Evolutionary conservation across 2,797 vertebrate genomes (phyloP), one percentile per base, ranked within the genome.

Genomic region (Melanotaenia pygmaea): DNA sequence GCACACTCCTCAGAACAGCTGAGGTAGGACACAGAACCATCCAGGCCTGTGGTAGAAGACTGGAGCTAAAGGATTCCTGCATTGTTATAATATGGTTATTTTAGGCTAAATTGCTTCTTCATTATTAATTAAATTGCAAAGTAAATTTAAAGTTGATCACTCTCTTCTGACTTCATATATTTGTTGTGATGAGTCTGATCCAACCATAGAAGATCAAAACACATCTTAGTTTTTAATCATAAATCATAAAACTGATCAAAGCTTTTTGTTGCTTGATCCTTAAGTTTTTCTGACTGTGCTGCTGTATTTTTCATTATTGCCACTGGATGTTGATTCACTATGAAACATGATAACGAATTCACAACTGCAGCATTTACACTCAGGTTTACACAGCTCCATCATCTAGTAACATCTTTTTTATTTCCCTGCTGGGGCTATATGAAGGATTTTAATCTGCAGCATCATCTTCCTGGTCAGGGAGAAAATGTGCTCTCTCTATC

Each of bases 341-440:
- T 64, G 32, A 56, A 65, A 65, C 53, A 32, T 57, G 45, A 77
- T 45, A 51, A 64, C 66, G 1, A 74, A 64, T 64, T 56, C 20
- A 54, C 67, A 71, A 51, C 61, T 81, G 71, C 53, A 70, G 68
- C 60, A 40, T 74, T 77, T 73, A 58, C 70, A 69, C 68, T 51
- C 59, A 26, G 5, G 13, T 5, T 28, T 6, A 28, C 59, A 45
- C 59, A 63, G 70, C 40, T 35, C 28, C 67, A 80, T 83, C 74
- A 67, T 83, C 80, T 77, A 64, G 76, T 80, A 65, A 66, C 65
- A 77, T 84, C 74, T 77, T 16, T 7, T 61, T 20, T 28, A 1
- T 69, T 70, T 63, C 30, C 47, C 60, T 14, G 24, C 20, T 38
- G 63, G 40, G 56, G 35, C 50, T 64, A 54, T 32, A 53, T 60